phyloP scores from a whole-genome alignment of 2,888 invertebrate genomes.

The Tachina grossa region DNA sequence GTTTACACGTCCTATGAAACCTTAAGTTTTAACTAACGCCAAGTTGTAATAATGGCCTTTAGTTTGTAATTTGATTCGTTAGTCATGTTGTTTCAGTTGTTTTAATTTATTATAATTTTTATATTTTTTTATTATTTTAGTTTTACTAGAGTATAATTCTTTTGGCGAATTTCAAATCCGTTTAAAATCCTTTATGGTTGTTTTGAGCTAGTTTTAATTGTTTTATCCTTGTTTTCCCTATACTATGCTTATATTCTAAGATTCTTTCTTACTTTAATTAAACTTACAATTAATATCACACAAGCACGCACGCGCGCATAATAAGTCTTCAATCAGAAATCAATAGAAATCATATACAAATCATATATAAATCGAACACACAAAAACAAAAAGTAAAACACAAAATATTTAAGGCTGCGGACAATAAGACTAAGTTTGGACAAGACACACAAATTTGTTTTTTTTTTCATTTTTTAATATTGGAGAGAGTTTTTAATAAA shows the following conservation, averaged over 20 bases:
- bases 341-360: constrained; percentile 69
- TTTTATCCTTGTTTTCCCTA: constrained; percentile 23
- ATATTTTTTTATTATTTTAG: constrained; percentile 37
- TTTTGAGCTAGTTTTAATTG: constrained; percentile 64
- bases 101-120: constrained; percentile 27
- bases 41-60: neutral
- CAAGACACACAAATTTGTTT: constrained; percentile 52
- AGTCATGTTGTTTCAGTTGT: constrained; percentile 63
- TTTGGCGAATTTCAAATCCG: constrained; percentile 73
- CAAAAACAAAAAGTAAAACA: constrained; percentile 26
- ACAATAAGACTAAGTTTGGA: constrained; percentile 59
- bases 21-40: no score
- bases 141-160: constrained; percentile 58
- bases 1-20: no score
- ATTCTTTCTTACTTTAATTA: constrained; percentile 67
- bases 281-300: constrained; percentile 75
- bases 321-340: constrained; percentile 73
- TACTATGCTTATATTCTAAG: constrained; percentile 65
- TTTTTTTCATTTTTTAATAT: neutral
- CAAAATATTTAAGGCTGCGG: constrained; percentile 45
- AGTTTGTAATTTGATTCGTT: constrained; percentile 60
- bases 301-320: constrained; percentile 74
- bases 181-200: constrained; percentile 74
- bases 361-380: constrained; percentile 59
- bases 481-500: constrained; percentile 31